phyloP scores from a whole-genome alignment of 2,888 invertebrate species.

The Ectropis crepuscularia region DNA sequence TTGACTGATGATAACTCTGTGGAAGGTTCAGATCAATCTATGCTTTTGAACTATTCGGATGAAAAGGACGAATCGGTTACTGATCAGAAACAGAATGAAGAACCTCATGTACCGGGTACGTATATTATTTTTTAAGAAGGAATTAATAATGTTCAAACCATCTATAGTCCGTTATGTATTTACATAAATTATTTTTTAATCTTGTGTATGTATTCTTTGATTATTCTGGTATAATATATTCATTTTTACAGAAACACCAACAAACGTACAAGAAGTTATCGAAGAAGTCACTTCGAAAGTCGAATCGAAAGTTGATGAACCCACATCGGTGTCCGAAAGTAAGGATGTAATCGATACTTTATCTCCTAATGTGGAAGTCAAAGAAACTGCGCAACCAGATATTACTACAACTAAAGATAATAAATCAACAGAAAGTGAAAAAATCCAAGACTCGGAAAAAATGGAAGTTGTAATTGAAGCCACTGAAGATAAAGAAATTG shows the following conservation, averaged over 20 bases:
- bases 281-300: slow-evolving; percentile 14
- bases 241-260: slow-evolving; percentile 27
- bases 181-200: too few relatives aligned
- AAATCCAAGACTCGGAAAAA: slow-evolving; percentile 1
- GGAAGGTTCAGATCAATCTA: slow-evolving; percentile 56
- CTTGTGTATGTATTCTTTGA: too few relatives aligned
- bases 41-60: slow-evolving; percentile 65
- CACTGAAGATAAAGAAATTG: background rate
- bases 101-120: slow-evolving; percentile 40
- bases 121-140: background rate
- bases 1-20: slow-evolving; percentile 74
- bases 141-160: too few relatives aligned
- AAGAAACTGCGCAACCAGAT: slow-evolving; percentile 20
- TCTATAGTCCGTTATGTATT: too few relatives aligned
- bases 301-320: slow-evolving; percentile 13
- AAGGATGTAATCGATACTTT: slow-evolving; percentile 30
- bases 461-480: background rate
- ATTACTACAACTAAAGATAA: background rate
- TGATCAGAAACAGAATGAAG: slow-evolving; percentile 32
- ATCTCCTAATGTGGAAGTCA: slow-evolving; percentile 25
- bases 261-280: slow-evolving; percentile 15
- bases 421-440: background rate
- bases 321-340: slow-evolving; percentile 6
- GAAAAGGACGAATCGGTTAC: slow-evolving; percentile 47
- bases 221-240: background rate